phyloP scores from a whole-genome alignment of 2,888 invertebrate species.

The Cataglyphis altisquamis region DNA sequence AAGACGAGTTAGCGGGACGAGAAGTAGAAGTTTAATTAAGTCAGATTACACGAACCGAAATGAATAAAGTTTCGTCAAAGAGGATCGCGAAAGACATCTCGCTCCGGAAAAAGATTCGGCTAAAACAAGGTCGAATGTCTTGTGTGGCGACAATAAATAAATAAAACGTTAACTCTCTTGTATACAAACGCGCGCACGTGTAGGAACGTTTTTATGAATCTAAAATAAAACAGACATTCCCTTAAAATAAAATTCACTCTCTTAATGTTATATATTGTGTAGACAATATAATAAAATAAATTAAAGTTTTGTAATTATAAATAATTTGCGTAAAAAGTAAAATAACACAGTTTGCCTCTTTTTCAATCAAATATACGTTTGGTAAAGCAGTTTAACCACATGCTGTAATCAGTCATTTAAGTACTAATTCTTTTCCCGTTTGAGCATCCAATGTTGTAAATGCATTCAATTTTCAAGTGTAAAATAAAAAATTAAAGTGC shows the following conservation, averaged over 20 bases:
- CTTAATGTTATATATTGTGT: background rate
- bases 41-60: constrained; percentile 71
- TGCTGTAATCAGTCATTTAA: background rate
- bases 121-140: constrained; percentile 28
- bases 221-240: background rate
- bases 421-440: background rate
- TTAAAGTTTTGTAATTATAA: background rate
- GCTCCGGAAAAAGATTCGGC: constrained; percentile 38
- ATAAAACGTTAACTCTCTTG: background rate
- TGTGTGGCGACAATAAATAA: constrained; percentile 17
- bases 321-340: background rate
- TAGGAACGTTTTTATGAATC: background rate
- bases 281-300: background rate
- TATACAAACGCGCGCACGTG: background rate
- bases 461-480: background rate
- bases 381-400: background rate
- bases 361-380: constrained; percentile 30
- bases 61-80: constrained; percentile 77
- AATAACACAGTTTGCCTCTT: background rate
- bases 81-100: constrained; percentile 42
- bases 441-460: constrained; percentile 10
- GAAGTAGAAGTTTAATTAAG: constrained; percentile 75
- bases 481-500: background rate
- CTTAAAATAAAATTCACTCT: background rate
- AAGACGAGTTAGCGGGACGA: constrained; percentile 34